Evolutionary conservation across 2,888 invertebrate genomes (phyloP).

Genomic region (Sepiola atlantica): DNA sequence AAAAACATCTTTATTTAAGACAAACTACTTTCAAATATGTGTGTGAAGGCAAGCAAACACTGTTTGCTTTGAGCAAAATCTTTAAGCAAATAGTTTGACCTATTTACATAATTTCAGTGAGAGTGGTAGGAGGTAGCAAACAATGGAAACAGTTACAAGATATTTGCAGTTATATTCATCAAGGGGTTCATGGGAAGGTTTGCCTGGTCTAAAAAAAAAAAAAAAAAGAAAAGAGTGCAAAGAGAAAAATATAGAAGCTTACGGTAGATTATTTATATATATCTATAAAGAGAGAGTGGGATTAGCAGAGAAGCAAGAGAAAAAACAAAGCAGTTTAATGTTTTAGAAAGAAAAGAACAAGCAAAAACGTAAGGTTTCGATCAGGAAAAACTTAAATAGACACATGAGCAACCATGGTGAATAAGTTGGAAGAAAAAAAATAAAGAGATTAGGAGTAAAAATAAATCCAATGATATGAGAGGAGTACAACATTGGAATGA

Average conservation of each 20-base stretch:
- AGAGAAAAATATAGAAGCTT: neutral
- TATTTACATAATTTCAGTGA: neutral
- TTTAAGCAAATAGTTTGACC: neutral
- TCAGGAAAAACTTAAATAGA: neutral
- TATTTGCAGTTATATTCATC: neutral
- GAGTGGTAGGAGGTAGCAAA: neutral
- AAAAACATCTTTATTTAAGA: neutral
- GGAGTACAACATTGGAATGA: too few relatives aligned
- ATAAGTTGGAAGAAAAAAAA: too few relatives aligned
- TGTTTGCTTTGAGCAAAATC: constrained; percentile 18
- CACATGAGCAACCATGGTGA: too few relatives aligned
- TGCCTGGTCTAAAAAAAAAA: neutral
- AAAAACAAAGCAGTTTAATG: neutral
- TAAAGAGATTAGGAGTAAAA: too few relatives aligned
- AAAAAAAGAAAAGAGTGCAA: neutral
- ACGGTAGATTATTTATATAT: too few relatives aligned
- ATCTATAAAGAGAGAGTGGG: too few relatives aligned
- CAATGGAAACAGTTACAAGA: neutral
- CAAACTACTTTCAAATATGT: neutral
- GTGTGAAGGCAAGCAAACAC: neutral
- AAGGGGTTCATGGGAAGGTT: neutral
- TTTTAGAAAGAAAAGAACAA: neutral
- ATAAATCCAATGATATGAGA: too few relatives aligned
- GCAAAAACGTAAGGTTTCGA: neutral
- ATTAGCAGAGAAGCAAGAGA: neutral